phyloP scores from a whole-genome alignment of 2,888 invertebrate genomes.

The Himalopsyche tibetana region DNA sequence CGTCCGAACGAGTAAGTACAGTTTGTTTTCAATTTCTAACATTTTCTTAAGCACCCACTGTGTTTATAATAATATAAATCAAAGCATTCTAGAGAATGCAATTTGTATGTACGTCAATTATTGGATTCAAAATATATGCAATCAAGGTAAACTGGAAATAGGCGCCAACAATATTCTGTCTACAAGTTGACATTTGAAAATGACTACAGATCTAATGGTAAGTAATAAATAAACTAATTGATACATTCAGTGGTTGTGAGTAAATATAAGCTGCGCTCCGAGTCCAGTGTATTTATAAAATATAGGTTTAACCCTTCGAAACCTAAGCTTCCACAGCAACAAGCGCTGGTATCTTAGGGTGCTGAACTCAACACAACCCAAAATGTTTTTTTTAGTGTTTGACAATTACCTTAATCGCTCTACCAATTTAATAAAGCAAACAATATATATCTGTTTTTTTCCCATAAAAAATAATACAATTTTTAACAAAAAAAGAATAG shows the following conservation, averaged over 20 bases:
- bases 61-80: neutral
- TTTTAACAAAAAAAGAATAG: no score
- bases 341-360: no score
- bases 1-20: neutral
- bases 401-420: no score
- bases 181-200: slow-evolving; percentile 24
- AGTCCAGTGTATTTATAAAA: no score
- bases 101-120: neutral
- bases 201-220: slow-evolving; percentile 2
- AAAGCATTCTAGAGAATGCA: neutral
- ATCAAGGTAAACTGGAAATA: neutral
- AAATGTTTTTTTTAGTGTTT: no score
- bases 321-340: no score
- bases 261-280: neutral
- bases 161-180: slow-evolving; percentile 11
- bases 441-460: no score
- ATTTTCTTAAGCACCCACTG: slow-evolving; percentile 5
- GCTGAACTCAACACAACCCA: no score
- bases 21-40: neutral
- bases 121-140: neutral
- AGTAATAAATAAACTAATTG: neutral
- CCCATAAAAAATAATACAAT: no score
- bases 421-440: no score
- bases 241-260: neutral
- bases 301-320: no score